phyloP scores from a whole-genome alignment of 1,140 invertebrate species.

The Drosophila sucinea region DNA sequence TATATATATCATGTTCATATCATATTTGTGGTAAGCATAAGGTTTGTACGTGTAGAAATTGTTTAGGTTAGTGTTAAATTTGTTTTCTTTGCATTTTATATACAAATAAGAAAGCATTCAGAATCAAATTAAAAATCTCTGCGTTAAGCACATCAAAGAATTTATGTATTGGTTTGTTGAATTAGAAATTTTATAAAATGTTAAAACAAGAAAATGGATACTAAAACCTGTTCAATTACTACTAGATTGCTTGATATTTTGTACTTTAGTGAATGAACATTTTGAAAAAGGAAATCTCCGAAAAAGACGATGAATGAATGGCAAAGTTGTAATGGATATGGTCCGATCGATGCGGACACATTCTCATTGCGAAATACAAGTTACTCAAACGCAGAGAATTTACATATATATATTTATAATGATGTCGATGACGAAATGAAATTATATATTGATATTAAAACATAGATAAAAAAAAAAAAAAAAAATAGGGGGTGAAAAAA shows the following conservation, averaged over 20 bases:
- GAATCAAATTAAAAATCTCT: constrained; percentile 30
- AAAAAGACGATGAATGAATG: neutral
- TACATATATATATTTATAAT: too few species aligned
- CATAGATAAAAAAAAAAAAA: constrained; percentile 16
- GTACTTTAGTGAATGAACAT: constrained; percentile 75
- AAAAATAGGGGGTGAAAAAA: neutral
- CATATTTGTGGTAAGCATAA: constrained; percentile 42
- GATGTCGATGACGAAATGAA: constrained; percentile 2
- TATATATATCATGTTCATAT: constrained; percentile 24
- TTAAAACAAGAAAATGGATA: neutral
- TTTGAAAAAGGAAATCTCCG: constrained; percentile 7
- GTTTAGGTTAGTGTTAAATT: constrained; percentile 7
- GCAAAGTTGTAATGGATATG: too few species aligned
- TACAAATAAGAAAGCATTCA: constrained; percentile 35
- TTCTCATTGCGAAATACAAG: neutral
- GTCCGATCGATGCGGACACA: too few species aligned
- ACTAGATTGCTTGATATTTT: constrained; percentile 73
- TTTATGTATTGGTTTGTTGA: constrained; percentile 14
- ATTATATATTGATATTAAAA: constrained; percentile 3
- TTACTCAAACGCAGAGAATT: constrained; percentile 23
- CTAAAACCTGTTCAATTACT: constrained; percentile 53
- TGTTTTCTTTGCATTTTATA: constrained; percentile 21
- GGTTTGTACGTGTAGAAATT: constrained; percentile 53
- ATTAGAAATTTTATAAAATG: constrained; percentile 38
- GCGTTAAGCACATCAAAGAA: constrained; percentile 24